Evolutionary conservation across 2,888 invertebrate species (phyloP), one percentile per base, ranked within the genome.

Genomic region (Schizotus pectinicornis): DNA sequence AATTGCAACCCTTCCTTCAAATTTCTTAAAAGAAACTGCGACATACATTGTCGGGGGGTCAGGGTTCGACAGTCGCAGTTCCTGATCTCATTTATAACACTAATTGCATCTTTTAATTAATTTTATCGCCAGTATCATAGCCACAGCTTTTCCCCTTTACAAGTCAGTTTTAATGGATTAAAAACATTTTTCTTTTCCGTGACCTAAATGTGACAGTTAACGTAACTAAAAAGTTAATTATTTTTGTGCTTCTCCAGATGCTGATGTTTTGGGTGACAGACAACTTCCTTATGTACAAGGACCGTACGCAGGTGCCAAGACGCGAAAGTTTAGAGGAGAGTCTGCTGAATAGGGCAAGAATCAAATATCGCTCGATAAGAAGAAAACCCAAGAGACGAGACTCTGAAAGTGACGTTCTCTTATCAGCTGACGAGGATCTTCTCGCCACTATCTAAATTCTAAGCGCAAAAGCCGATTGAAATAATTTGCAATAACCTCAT

Each of bases 201-300:
- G n/a, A n/a, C n/a, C n/a, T n/a, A n/a, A n/a, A n/a, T n/a, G n/a
- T n/a, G n/a, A n/a, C n/a, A n/a, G n/a, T n/a, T n/a, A n/a, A n/a
- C n/a, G n/a, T n/a, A n/a, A 22, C 5, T 22, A 22, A 22, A 22
- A 5, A 22, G 22, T 22, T 22, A 22, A 60, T 30, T 72, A 58
- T 67, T 62, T 56, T 47, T 59, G 53, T 56, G 59, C 59, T 61
- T 59, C 84, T 85, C 47, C 81, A 91, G 91, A 90, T 90, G 67
- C 82, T 92, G 73, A 90, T 92, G 84, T 92, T 92, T 80, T 92
- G 92, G 92, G 90, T 92, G 65, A 91, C 91, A 0, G 92, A 92
- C 78, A 92, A 92, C 79, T 91, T 91, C 82, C 80, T 92, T 47
- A 92, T 91, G 89, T 85, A 86, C 67, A 79, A 83, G 70, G 84